Evolutionary conservation across 1,140 invertebrate genomes (phyloP).

Genomic region (Acromyrmex charruanus): DNA sequence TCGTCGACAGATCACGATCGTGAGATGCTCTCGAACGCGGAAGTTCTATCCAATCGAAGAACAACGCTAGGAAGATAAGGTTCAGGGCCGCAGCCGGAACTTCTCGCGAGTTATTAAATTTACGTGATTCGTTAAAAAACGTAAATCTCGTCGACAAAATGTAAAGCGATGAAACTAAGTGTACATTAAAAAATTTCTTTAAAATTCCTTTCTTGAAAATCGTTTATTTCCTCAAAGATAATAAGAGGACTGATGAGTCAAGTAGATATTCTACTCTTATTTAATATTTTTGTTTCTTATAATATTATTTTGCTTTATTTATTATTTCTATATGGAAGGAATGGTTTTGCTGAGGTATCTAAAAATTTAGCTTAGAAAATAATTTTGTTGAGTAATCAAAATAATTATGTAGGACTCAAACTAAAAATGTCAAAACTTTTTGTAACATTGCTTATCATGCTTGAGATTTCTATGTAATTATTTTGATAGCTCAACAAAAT

Average conservation of each 20-base stretch:
- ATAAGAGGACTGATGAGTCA: no score
- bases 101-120: neutral
- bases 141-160: neutral
- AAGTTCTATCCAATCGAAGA: slow-evolving; percentile 52
- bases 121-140: neutral
- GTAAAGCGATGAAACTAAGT: neutral
- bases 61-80: slow-evolving; percentile 23
- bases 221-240: no score
- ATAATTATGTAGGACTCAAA: no score
- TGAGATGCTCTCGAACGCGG: slow-evolving; percentile 67
- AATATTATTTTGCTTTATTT: neutral
- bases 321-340: neutral
- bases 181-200: neutral
- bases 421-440: no score
- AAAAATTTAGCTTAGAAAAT: no score
- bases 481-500: no score
- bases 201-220: neutral
- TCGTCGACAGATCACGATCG: slow-evolving; percentile 60
- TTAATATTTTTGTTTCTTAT: neutral
- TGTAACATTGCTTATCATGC: no score
- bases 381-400: no score
- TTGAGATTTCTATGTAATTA: no score
- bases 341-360: no score
- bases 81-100: neutral
- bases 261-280: neutral